Evolutionary conservation across 2,888 invertebrate genomes (phyloP).

Genomic region (Eucera pruinosa): DNA sequence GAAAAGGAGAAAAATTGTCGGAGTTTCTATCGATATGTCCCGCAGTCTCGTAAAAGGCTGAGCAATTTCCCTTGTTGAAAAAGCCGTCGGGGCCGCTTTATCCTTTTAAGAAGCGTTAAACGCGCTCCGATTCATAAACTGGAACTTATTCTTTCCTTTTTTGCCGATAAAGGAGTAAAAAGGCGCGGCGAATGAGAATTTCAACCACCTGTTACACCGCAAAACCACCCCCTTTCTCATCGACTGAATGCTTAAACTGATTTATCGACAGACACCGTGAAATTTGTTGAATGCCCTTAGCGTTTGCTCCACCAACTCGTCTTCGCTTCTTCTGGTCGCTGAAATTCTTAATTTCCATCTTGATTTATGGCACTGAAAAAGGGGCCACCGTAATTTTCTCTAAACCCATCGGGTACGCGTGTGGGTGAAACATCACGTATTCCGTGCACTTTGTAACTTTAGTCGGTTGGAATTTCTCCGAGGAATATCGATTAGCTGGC

Average conservation of each 20-base stretch:
- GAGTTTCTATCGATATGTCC: slow-evolving; percentile 59
- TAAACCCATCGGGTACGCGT: neutral
- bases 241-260: slow-evolving; percentile 79
- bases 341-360: slow-evolving; percentile 39
- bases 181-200: slow-evolving; percentile 80
- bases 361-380: slow-evolving; percentile 24
- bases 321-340: slow-evolving; percentile 29
- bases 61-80: slow-evolving; percentile 73
- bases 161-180: slow-evolving; percentile 82
- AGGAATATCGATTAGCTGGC: neutral
- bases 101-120: slow-evolving; percentile 83
- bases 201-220: slow-evolving; percentile 83
- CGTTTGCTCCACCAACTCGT: slow-evolving; percentile 48
- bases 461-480: neutral
- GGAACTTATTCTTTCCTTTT: slow-evolving; percentile 81
- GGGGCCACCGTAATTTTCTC: neutral
- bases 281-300: slow-evolving; percentile 63
- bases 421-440: neutral
- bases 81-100: slow-evolving; percentile 76
- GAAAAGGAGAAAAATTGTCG: slow-evolving; percentile 20
- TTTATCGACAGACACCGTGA: slow-evolving; percentile 80
- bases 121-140: slow-evolving; percentile 81
- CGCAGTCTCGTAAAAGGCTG: slow-evolving; percentile 68
- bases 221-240: slow-evolving; percentile 77
- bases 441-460: neutral